Conservation (phyloP, 2,888 invertebrate genomes). For the Brenthis ino region DNA sequence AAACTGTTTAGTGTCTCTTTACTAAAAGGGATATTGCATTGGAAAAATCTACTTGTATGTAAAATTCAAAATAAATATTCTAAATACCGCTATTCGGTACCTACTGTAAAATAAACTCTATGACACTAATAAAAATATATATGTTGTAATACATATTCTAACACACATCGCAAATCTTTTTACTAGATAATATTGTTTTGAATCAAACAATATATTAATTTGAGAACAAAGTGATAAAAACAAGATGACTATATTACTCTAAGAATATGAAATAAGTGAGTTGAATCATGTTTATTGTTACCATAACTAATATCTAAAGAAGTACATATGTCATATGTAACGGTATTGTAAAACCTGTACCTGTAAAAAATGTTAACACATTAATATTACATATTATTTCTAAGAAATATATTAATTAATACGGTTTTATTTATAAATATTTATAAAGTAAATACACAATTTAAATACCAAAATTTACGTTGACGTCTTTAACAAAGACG, state of each 20-base stretch:
- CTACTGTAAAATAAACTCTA: conserved; percentile 62
- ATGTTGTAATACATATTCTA: conserved; percentile 54
- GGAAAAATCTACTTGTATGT: conserved; percentile 58
- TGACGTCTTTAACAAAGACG: neutral
- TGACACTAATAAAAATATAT: conserved; percentile 66
- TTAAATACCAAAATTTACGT: conserved; percentile 9
- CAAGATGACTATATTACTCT: conserved; percentile 54
- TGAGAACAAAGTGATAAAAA: conserved; percentile 61
- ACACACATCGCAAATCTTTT: conserved; percentile 68
- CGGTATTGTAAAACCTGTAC: conserved; percentile 42
- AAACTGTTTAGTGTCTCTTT: conserved; percentile 53
- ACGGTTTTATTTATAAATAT: neutral
- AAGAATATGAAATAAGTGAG: conserved; percentile 55
- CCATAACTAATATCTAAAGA: conserved; percentile 56
- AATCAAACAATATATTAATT: conserved; percentile 47
- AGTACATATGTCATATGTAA: conserved; percentile 41
- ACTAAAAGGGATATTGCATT: conserved; percentile 55
- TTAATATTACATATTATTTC: conserved; percentile 24
- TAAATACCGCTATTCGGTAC: conserved; percentile 73
- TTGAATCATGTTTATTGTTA: conserved; percentile 55
- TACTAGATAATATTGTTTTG: conserved; percentile 58
- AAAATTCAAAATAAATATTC: conserved; percentile 60
- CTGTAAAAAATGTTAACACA: conserved; percentile 61
- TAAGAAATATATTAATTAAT: neutral
- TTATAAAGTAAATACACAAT: conserved; percentile 7